Conservation (phyloP, 2,888 invertebrate genomes). For the Agapostemon virescens region DNA sequence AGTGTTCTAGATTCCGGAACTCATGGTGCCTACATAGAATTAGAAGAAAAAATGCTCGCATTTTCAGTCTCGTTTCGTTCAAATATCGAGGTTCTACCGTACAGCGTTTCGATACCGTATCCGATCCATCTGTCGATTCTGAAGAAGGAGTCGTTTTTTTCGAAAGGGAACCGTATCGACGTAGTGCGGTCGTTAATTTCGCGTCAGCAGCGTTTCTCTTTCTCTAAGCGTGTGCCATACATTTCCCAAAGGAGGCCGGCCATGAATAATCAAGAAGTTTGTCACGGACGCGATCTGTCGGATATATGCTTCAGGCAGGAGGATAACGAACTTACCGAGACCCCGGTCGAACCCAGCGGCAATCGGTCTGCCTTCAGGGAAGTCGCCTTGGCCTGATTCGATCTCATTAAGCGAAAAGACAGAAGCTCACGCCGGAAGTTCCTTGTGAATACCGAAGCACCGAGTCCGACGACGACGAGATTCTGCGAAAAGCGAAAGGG, state of each 20-base stretch:
- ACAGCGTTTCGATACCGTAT: background rate
- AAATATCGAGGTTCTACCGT: no score
- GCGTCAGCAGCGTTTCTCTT: constrained; percentile 12
- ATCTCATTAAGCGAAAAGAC: constrained; percentile 55
- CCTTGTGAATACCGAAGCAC: constrained; percentile 49
- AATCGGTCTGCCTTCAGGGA: constrained; percentile 33
- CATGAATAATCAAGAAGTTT: constrained; percentile 55
- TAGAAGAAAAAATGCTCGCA: no score
- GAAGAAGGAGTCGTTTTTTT: background rate
- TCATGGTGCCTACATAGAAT: no score
- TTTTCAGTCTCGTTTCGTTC: no score
- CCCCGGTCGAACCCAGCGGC: constrained; percentile 21
- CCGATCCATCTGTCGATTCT: background rate
- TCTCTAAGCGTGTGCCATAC: constrained; percentile 17
- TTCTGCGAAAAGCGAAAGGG: constrained; percentile 13
- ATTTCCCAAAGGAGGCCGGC: background rate
- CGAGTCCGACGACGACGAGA: background rate
- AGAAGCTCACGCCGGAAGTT: constrained; percentile 37
- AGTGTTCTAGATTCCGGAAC: no score
- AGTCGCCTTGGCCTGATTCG: constrained; percentile 47
- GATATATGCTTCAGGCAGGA: constrained; percentile 30
- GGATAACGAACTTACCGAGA: constrained; percentile 51
- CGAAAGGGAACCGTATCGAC: background rate
- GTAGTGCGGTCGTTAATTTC: constrained; percentile 26
- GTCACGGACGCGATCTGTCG: constrained; percentile 44